Base-by-base conservation (phyloP, 2,888 invertebrate species). In the Scaptomyza cyrtandrae region DNA sequence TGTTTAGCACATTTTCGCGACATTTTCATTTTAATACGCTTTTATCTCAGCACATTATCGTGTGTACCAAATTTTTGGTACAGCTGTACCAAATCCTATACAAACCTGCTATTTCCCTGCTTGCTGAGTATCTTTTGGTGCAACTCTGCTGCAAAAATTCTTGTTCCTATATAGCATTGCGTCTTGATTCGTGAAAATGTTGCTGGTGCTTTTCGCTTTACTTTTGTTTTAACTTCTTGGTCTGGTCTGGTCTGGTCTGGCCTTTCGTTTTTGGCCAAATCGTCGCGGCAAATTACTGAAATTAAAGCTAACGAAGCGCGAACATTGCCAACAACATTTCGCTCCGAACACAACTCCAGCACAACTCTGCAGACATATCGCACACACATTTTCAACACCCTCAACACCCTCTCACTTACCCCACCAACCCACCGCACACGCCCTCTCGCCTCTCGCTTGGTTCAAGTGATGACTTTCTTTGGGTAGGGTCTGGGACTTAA, bases 301-400 rank as follows among this genome's bases (percentile, higher is more conserved):
- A 88, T 88, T 83, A 87, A 85, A 87, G 82, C 80, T 89, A 90
- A 90, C 89, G 89, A 89, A 89, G 89, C 89, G 86, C 81, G 82
- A 89, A 90, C 83, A 88, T 87, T 83, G 77, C 84, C 78, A 80
- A 83, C 78, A 80, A 83, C 80, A 75, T 75, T 79, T 79, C 70
- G 79, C 73, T 77, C 59, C 59, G n/a, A 71, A 58, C 50, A 6
- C 27, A 27, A 27, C 74, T 55, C 57, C 62, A n/a, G n/a, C 59
- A 58, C 59, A 80, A 67, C 70, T 79, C 63, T 16, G 59, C 75
- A 79, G 75, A 76, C 76, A 75, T 79, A 66, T 71, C 54, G 53
- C 56, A 61, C 44, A 61, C 46, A 64, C 78, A 65, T 44, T 56
- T 67, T 46, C 43, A 53, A 45, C 71, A 57, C 54, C 50, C 52